Conservation (phyloP, 1,140 invertebrate genomes). For the Dysdera silvatica region DNA sequence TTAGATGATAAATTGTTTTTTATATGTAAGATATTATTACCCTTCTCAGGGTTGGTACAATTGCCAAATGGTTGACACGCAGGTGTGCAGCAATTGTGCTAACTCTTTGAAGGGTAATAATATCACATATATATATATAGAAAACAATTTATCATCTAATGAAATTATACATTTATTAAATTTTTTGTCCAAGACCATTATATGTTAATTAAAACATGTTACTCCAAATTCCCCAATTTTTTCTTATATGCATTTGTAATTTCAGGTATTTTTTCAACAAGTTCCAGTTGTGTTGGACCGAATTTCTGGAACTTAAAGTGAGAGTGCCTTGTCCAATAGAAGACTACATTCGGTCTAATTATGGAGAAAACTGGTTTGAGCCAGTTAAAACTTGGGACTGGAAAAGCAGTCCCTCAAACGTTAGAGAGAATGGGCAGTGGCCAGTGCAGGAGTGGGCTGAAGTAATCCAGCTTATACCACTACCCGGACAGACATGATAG, state of each 20-base stretch:
- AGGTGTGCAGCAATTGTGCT: no score
- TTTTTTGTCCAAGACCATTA: no score
- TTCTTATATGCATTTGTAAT: not conserved
- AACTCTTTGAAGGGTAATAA: no score
- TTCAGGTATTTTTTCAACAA: constrained; percentile 52
- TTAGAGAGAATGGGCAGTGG: constrained; percentile 52
- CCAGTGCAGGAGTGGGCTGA: constrained; percentile 47
- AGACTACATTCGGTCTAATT: constrained; percentile 52
- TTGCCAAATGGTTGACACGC: no score
- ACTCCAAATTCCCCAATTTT: no score
- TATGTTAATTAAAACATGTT: no score
- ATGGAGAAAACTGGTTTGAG: constrained; percentile 50
- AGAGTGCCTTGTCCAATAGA: constrained; percentile 52
- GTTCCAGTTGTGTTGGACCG: constrained; percentile 54
- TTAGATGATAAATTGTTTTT: no score
- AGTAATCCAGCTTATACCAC: constrained; percentile 47
- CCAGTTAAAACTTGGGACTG: constrained; percentile 53
- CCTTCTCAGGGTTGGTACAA: no score
- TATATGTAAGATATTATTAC: no score
- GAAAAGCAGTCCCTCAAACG: constrained; percentile 54
- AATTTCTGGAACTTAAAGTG: constrained; percentile 50
- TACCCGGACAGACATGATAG: constrained; percentile 28
- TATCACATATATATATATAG: no score
- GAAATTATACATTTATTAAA: no score
- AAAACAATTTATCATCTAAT: no score